Base-by-base conservation (phyloP, 2,888 invertebrate genomes). In the Hydropsyche betteni region DNA sequence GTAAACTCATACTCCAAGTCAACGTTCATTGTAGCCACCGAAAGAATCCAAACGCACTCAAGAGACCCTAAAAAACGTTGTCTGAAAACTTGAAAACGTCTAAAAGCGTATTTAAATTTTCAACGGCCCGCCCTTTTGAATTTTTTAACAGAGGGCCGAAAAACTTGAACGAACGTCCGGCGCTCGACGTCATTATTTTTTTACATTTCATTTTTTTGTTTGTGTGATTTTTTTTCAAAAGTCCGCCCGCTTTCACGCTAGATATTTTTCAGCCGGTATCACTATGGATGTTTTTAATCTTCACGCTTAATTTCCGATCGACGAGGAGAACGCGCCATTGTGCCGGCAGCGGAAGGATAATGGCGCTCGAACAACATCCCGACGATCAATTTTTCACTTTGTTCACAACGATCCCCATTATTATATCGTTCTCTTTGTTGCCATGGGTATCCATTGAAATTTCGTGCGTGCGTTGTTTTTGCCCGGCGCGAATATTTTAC, bases 21-120 rank as follows among this genome's bases (percentile, higher is more conserved):
- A 58, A 58, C 58, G 14, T 24, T 58, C 58, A 16, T 58, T 58
- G 58, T 58, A 8, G 58, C n/a, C 16, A 24, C 24, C 4, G 16
- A 58, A 58, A 58, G 58, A 24, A 58, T 58, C 16, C 58, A 58
- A 58, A 58, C 8, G 24, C 58, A 58, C 58, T 58, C 58, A 8
- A 14, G 58, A 24, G 58, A 58, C 24, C 44, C 58, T 24, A 8
- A 58, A 24, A 58, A 58, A 58, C 58, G 58, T 10, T n/a, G 36
- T n/a, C 68, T n/a, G 68, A 5, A 34, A 34, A 68, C 68, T 68
- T 36, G 34, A 38, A 68, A n/a, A 68, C n/a, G 68, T 68, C 34
- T 68, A 68, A 68, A 68, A 68, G 68, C 33, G 68, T 68, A 68
- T 68, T 68, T 68, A 68, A 68, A 38, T 36, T 68, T 68, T 68